Evolutionary conservation across 2,797 vertebrate species (phyloP).

Genomic region (Phaenicophaeus curvirostris): DNA sequence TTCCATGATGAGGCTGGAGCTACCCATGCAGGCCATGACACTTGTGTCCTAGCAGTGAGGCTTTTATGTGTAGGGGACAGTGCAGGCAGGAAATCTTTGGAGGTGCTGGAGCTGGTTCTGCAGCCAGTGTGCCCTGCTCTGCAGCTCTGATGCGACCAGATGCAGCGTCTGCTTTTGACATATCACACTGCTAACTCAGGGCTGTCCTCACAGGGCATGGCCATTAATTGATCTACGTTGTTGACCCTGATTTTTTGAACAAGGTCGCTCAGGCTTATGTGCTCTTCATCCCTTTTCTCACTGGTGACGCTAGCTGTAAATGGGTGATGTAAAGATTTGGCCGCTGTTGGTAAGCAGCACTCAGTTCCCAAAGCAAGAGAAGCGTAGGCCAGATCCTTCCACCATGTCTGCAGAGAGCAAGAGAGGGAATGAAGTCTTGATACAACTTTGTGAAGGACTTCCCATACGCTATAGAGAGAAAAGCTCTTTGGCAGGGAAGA

Average conservation of each 20-base stretch:
- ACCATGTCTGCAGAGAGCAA: neutral
- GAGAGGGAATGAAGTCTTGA: neutral
- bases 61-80: neutral
- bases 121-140: neutral
- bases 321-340: neutral
- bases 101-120: neutral
- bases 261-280: accelerated
- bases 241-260: neutral
- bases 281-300: neutral
- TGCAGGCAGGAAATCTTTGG: neutral
- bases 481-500: neutral
- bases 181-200: accelerated
- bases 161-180: neutral
- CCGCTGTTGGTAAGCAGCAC: neutral
- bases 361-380: neutral
- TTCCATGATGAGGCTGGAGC: neutral
- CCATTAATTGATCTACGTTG: neutral
- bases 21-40: accelerated
- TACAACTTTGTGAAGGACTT: neutral
- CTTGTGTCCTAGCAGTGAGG: neutral
- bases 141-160: neutral
- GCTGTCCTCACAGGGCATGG: accelerated
- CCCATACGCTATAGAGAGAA: neutral
- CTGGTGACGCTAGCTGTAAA: accelerated
- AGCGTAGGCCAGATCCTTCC: neutral